Base-by-base conservation (phyloP, 2,888 invertebrate genomes). In the Drosophila robusta region DNA sequence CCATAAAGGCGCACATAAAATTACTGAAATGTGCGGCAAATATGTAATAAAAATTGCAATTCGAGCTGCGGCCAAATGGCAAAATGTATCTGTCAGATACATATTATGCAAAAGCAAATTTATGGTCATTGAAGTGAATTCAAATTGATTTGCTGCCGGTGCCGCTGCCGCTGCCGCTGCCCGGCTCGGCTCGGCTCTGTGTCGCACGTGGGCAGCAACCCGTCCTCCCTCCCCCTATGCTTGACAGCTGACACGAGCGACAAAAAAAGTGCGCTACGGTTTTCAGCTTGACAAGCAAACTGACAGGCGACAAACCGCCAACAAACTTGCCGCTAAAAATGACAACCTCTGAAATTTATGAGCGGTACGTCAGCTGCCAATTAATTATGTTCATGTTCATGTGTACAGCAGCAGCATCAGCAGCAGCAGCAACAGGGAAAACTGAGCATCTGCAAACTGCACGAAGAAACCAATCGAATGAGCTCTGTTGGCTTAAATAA, bases 11-110 rank as follows among this genome's bases (percentile, higher is more conserved):
- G 46, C 44, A 58, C 62, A 75, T 67, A 57, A 78, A 81, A 86
- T 82, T 70, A 86, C 86, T 42, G 34, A 70, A 62, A 72, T 66
- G 72, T 81, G 63, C 50, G 44, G 41, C 54, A 51, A 71, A 77
- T 62, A 65, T 51, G 72, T 71, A 78, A 86, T 80, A 77, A 82
- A 75, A 79, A 80, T 82, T 83, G 77, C 86, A 86, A 83, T 80
- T 70, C 83, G 55, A 65, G 66, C 50, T 66, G 67, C 36, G 55
- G 63, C 70, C 63, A 65, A 62, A 70, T 63, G 63, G 60, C 56
- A 66, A 50, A 76, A 76, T 79, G 60, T 84, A 66, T 66, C 54
- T 62, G 62, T 45, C 66, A 62, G 50, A 14, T 62, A 65, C 49
- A 73, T 70, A 67, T 80, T 80, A 78, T 75, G 84, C 75, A 83